Base-by-base conservation (phyloP, 2,113 vertebrate species). In the Pelecanoides urinatrix region DNA sequence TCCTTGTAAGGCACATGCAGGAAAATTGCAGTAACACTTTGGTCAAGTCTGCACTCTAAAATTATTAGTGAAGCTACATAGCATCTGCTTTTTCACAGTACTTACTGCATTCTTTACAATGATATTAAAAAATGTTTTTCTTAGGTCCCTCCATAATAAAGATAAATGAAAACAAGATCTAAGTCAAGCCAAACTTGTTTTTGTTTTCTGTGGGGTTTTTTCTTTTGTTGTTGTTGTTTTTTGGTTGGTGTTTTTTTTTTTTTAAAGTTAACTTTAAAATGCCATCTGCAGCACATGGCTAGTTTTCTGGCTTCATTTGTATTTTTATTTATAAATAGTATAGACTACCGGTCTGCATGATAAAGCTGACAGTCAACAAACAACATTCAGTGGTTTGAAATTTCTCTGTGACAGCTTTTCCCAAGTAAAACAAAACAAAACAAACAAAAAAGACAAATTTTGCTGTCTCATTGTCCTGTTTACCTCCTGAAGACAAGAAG, bases 221-320 rank as follows among this genome's bases (percentile, higher is more conserved):
- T 38, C 0, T 8, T 23, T 25, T 38, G 30, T 38, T 75, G n/a
- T n/a, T n/a, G n/a, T n/a, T n/a, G n/a, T n/a, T n/a, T n/a, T n/a
- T n/a, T n/a, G n/a, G n/a, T n/a, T n/a, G n/a, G n/a, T n/a, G n/a
- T 53, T 0, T 8, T 44, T 16, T 44, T 44, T 44, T 44, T 44
- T 44, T 44, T 44, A 7, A 30, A 55, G 32, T 56, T 86, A 62
- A 40, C 22, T 86, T 78, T 42, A 47, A 81, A 90, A 55, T 72
- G 14, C 2, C 16, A 40, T 40, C 55, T 66, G 16, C 49, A 71
- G 34, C 44, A 75, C 27, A 79, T 6, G 13, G 21, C 6, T 47
- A 44, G 18, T 40, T 11, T 32, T 44, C 16, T 62, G 20, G 13
- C 20, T 68, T 78, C 16, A 22, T 75, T 29, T 42, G 20, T 63